Evolutionary conservation across 2,888 invertebrate genomes (phyloP).

Genomic region (Ptychoptera albimana): DNA sequence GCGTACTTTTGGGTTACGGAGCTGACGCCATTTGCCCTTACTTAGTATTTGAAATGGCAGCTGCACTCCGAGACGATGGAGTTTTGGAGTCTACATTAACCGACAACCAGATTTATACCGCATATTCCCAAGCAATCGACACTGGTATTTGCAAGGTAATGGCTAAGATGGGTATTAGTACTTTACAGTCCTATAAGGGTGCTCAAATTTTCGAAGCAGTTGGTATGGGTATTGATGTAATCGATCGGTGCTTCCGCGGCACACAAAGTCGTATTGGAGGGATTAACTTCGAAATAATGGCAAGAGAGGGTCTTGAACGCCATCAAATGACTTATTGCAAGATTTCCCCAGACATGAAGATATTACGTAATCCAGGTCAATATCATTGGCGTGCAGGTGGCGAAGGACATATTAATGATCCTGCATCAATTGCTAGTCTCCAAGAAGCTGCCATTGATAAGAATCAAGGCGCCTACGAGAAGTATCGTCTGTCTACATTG

Average conservation of each 20-base stretch:
- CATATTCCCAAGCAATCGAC: constrained; percentile 83
- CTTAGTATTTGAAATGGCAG: constrained; percentile 85
- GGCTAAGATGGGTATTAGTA: constrained; percentile 99
- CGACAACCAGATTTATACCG: constrained; percentile 66
- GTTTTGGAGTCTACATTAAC: constrained; percentile 59
- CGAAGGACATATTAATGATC: constrained; percentile 96
- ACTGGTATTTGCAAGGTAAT: constrained; percentile 85
- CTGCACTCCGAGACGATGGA: constrained; percentile 69
- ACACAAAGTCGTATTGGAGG: constrained; percentile 65
- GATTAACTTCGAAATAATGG: constrained; percentile 75
- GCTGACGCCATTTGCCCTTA: constrained; percentile 98
- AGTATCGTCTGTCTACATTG: constrained; percentile 71
- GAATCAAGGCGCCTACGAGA: constrained; percentile 67
- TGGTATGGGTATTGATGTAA: constrained; percentile 79
- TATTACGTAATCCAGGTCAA: constrained; percentile 72
- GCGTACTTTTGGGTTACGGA: constrained; percentile 87
- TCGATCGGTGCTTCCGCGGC: constrained; percentile 83
- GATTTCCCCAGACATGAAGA: constrained; percentile 43
- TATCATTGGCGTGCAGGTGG: constrained; percentile 97
- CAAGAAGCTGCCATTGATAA: constrained; percentile 81
- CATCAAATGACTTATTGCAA: constrained; percentile 55
- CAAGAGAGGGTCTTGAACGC: constrained; percentile 68
- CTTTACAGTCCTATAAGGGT: constrained; percentile 94
- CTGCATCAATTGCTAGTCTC: constrained; percentile 50
- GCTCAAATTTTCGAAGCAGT: constrained; percentile 99